A percentile compares a stretch with the other conserved stretches of the same genome.
phyloP scores from a whole-genome alignment of 1,140 invertebrate genomes.

The Dendroctonus ponderosae region DNA sequence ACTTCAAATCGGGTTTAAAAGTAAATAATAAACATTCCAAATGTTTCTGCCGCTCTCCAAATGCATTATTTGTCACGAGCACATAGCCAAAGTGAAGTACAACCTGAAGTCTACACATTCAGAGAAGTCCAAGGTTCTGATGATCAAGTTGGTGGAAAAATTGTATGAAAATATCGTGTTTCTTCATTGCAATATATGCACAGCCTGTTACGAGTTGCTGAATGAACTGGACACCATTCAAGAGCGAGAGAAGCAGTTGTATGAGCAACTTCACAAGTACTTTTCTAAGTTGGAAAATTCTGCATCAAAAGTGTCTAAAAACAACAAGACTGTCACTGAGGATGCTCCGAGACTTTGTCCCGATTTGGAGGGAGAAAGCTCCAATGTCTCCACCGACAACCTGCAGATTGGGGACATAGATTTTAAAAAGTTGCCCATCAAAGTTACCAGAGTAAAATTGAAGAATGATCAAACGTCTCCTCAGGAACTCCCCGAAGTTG shows the following conservation, averaged over 20 bases:
- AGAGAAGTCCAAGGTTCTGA: constrained; percentile 15
- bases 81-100: constrained; percentile 21
- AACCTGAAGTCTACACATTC: constrained; percentile 24
- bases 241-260: constrained; percentile 29
- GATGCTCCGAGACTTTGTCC: neutral
- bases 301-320: neutral
- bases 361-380: neutral
- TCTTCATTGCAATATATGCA: constrained; percentile 33
- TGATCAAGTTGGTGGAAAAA: constrained; percentile 26
- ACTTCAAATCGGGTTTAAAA: too few species aligned
- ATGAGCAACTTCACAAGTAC: constrained; percentile 14
- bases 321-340: neutral
- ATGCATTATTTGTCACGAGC: constrained; percentile 23
- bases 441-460: constrained; percentile 15
- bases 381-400: neutral
- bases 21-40: too few species aligned
- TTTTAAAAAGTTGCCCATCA: constrained; percentile 25
- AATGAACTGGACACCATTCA: constrained; percentile 37
- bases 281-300: constrained; percentile 21
- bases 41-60: constrained; percentile 15
- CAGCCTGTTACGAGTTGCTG: constrained; percentile 29
- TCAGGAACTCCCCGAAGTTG: neutral
- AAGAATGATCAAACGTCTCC: neutral
- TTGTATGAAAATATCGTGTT: constrained; percentile 25
- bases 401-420: constrained; percentile 3